phyloP scores from a whole-genome alignment of 2,113 vertebrate species.

The Scopus umbretta region DNA sequence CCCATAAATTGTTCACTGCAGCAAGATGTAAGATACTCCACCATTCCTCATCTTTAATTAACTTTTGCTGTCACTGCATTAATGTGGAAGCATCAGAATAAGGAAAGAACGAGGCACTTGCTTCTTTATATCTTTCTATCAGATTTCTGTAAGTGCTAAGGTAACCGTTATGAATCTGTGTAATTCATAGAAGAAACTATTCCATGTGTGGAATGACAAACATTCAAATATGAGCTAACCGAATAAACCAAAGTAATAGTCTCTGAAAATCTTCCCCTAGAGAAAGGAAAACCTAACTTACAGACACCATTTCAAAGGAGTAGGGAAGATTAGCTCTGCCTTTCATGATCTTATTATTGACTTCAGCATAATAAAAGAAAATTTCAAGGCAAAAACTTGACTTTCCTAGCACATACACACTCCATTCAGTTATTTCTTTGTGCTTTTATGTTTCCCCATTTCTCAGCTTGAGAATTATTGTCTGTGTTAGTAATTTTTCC shows the following conservation, averaged over 20 bases:
- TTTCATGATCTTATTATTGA: conserved; percentile 9
- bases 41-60: conserved; percentile 5
- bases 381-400: not conserved
- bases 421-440: not conserved
- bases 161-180: not conserved
- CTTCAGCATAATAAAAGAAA: not conserved
- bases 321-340: not conserved
- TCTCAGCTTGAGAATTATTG: conserved; percentile 5
- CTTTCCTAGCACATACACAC: not conserved
- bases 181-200: not conserved
- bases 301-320: conserved; percentile 10
- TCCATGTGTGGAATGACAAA: not conserved
- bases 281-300: not conserved
- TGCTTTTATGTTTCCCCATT: not conserved
- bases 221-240: not conserved
- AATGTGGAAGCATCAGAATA: not conserved
- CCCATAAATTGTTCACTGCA: not conserved
- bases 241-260: not conserved
- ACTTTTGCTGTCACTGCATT: not conserved
- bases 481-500: not conserved
- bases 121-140: not conserved
- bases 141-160: not conserved
- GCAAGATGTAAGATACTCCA: not conserved
- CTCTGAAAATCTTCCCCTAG: not conserved
- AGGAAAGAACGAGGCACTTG: not conserved